phyloP scores from a whole-genome alignment of 2,113 vertebrate genomes.

The Trichechus manatus region DNA sequence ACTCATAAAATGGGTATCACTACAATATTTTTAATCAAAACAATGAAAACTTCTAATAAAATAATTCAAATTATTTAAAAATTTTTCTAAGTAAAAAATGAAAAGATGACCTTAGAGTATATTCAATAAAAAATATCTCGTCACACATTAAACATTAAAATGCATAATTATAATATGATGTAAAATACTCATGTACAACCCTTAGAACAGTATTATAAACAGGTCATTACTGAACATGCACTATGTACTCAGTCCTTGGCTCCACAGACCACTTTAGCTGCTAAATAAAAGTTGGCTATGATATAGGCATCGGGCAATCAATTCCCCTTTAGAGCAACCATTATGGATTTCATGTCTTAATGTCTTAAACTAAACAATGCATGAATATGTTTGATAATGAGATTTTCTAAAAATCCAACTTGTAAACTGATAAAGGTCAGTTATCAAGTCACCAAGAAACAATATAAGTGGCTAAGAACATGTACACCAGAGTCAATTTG shows the following conservation, averaged over 20 bases:
- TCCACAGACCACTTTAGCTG: constrained; percentile 1
- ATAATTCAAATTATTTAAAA: not conserved
- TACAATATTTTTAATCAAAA: not conserved
- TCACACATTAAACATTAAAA: not conserved
- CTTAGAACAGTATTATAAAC: constrained; percentile 50
- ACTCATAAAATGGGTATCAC: not conserved
- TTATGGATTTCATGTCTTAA: constrained; percentile 54
- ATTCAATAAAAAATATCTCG: constrained; percentile 28
- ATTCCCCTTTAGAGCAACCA: constrained; percentile 62
- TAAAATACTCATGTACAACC: constrained; percentile 46
- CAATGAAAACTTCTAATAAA: not conserved
- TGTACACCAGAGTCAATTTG: not conserved
- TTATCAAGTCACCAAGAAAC: constrained; percentile 11
- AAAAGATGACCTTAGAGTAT: not conserved
- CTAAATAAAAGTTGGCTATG: constrained; percentile 58
- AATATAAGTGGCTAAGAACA: not conserved
- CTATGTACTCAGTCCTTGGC: not conserved
- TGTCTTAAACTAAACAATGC: not conserved
- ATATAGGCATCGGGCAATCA: constrained; percentile 54
- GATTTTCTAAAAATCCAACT: constrained; percentile 20
- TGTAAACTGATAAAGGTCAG: not conserved
- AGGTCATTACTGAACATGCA: not conserved
- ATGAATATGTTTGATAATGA: constrained; percentile 52
- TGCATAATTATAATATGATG: not conserved
- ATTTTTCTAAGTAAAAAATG: not conserved